These are phyloP conservation scores for Musca domestica DNA, from an alignment of 1,140 invertebrate species.

Conservation along the genomic window DNA sequence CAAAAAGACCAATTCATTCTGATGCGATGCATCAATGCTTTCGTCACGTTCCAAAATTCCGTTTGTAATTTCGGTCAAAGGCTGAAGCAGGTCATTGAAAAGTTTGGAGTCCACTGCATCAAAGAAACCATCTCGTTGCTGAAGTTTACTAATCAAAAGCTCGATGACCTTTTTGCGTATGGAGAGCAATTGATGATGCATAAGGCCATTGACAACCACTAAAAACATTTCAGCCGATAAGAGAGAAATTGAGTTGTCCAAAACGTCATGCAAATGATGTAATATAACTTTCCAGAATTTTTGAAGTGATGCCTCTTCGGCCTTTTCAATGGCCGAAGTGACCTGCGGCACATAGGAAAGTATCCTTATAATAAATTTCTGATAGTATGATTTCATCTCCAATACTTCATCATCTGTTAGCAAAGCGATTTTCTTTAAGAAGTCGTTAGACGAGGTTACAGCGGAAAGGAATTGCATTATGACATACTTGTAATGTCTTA, in stretches of 20 bases:
- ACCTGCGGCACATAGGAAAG: conserved; percentile 67
- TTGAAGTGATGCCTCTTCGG: conserved; percentile 53
- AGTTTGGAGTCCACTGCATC: conserved; percentile 53
- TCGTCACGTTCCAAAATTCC: conserved; percentile 55
- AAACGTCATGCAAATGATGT: conserved; percentile 72
- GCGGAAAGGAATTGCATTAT: conserved; percentile 68
- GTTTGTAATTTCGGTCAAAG: conserved; percentile 64
- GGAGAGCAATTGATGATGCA: conserved; percentile 66
- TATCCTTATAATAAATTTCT: conserved; percentile 66
- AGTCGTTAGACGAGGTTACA: conserved; percentile 65
- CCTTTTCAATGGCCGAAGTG: conserved; percentile 56
- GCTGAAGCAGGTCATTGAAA: conserved; percentile 61
- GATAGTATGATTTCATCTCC: conserved; percentile 62
- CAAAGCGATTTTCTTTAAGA: conserved; percentile 65
- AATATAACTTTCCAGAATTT: conserved; percentile 81
- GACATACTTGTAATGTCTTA: conserved; percentile 79
- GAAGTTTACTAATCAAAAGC: conserved; percentile 75
- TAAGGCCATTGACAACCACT: conserved; percentile 67
- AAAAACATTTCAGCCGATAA: conserved; percentile 76
- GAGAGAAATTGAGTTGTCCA: conserved; percentile 74
- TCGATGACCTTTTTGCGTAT: conserved; percentile 81
- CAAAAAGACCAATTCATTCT: conserved; percentile 61
- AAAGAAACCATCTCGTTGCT: conserved; percentile 65
- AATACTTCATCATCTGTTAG: conserved; percentile 53
- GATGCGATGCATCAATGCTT: neutral